Base-by-base conservation (phyloP, 2,113 vertebrate species). In the Caracal caracal region DNA sequence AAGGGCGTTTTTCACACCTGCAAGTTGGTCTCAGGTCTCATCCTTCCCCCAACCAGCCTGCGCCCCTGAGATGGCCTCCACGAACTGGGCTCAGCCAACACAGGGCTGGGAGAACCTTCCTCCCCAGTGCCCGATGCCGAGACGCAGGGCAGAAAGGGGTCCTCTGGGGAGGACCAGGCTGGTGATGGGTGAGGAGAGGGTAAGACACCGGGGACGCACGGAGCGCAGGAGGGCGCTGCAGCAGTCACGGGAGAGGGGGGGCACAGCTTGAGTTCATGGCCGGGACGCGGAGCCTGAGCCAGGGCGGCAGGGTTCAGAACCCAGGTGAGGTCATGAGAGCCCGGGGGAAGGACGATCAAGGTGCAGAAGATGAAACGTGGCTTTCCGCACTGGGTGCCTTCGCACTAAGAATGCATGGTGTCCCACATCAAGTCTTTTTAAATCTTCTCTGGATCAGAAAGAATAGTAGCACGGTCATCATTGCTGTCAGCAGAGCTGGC, bases 301-400 rank as follows among this genome's bases (percentile, higher is more conserved):
- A 71, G 51, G 75, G 53, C 0, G 15, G 35, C 70, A n/a, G 26
- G 13, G 26, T 20, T 70, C 10, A 35, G 82, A 80, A 65, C 51
- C 40, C 33, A 63, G 49, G 6, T 1, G 3, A 71, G 68, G 59
- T 56, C 83, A 59, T n/a, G 7, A 3, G 4, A 68, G 35, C 19
- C 75, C 28, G 3, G 3, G 66, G 24, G 49, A 59, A 40, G n/a
- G 6, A 65, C 40, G 56, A 37, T 63, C 1, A 0, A 65, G 84
- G 47, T 33, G 22, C 20, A 10, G 85, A 76, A 17, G 28, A 59
- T 12, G 5, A 24, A 30, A 28, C 1, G 3, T 4, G 51, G 28
- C 3, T 2, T 1, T 33, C 40, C 2, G 1, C 11, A 0, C 5
- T 9, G 11, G 61, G 79, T 1, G 22, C 12, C 80, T 28, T 49